Base-by-base conservation (phyloP, 2,888 invertebrate genomes). In the Acleris sparsana region DNA sequence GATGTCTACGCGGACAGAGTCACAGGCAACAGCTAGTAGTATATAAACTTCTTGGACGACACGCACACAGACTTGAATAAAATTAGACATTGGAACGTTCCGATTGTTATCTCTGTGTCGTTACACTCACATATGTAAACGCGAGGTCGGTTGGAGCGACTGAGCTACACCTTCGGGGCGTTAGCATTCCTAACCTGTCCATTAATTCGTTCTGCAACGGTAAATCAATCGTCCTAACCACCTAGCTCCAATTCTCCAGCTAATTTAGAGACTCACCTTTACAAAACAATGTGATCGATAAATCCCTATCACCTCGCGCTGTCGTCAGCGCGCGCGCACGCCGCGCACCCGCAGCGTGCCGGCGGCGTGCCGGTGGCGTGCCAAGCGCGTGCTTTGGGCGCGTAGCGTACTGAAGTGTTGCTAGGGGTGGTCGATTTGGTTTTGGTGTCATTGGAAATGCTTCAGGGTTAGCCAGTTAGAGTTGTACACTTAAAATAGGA, bases 191-290 rank as follows among this genome's bases (percentile, higher is more conserved):
- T 43, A 59, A 66, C 39, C 39, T 39, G 39, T n/a, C 60, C 48
- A 62, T 61, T 57, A 61, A 66, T 52, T 18, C 20, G 16, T 22
- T 39, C 61, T 11, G 18, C n/a, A 20, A 16, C 52, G 52, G 39
- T 66, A 62, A 66, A 66, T 66, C 66, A 66, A 25, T 63, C 62
- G 56, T 59, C 17, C 58, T 20, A 33, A 55, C 51, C 65, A 59
- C 67, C 55, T 63, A 60, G 63, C 18, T 55, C 63, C 63, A 48
- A 56, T 63, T 58, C 60, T 68, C 67, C 63, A 68, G 59, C 55
- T 61, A 60, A 70, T 70, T 70, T 65, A 67, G 57, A 53, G 58
- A 57, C 63, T 70, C 73, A 73, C 72, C 73, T 73, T 72, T 73
- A 49, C 61, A 53, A 39, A 64, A 65, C 66, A 68, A 72, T 73